Base-by-base conservation (phyloP, 2,888 invertebrate genomes). In the Mellilla xanthometata region DNA sequence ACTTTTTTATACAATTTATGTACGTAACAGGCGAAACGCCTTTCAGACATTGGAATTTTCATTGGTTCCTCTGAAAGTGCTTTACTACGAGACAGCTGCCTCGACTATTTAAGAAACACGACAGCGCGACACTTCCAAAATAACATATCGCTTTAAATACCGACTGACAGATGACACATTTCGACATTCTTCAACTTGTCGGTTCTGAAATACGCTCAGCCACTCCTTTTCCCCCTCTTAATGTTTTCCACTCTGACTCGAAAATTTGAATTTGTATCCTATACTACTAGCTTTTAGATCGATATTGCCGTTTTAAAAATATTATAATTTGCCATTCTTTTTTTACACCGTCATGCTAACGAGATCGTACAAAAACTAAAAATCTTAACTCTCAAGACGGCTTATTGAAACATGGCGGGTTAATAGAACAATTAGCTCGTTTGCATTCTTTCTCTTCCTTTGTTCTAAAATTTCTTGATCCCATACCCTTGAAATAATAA, bases 131-230 rank as follows among this genome's bases (percentile, higher is more conserved):
- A 76, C 78, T 78, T 83, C 69, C 76, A 75, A 75, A 85, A 83
- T 84, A 88, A 88, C 87, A 87, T 86, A 88, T 88, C 81, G 86
- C 76, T 85, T 81, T 89, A 88, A 89, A 89, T 81, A 76, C 82
- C 88, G 72, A 86, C 77, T 88, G 89, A 89, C 89, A 89, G 88
- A 82, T 86, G 89, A 89, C 89, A 89, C 88, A 85, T 89, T 86
- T 88, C 82, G 80, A 86, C 87, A 88, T 88, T 86, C 86, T 83
- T 88, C 84, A 87, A 87, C 87, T 87, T 87, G 87, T 87, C 84
- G 76, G 74, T 81, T 80, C 80, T 86, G 82, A 85, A 84, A 87
- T 82, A 86, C 81, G 67, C 58, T 58, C 55, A 60, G 62, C 64
- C 60, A 49, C 68, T 71, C 63, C 66, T 69, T 77, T 78, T 76